A percentile compares a stretch with the other conserved stretches of the same genome.
phyloP scores from a whole-genome alignment of 1,140 invertebrate species.

The Eupristina koningsbergeri region DNA sequence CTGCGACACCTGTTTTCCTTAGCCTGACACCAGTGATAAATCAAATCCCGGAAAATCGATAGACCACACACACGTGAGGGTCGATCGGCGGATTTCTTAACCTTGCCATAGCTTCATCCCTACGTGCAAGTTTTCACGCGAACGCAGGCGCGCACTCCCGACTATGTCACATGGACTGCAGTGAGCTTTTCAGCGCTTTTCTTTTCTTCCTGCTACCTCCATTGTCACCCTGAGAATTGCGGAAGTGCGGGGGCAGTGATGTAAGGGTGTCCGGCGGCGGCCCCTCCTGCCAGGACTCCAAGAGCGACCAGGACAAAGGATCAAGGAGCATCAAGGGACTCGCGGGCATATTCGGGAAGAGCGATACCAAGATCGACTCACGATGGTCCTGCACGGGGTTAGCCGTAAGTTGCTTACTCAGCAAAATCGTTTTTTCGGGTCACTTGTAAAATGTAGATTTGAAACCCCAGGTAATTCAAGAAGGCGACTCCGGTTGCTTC shows the following conservation, averaged over 20 bases:
- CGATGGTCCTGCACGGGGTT: slow-evolving; percentile 71
- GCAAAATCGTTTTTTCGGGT: neutral
- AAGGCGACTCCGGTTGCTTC: too few species aligned
- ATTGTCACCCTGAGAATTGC: neutral
- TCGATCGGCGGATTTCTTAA: neutral
- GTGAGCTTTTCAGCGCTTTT: neutral
- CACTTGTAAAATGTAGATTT: neutral
- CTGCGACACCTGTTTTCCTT: slow-evolving; percentile 32
- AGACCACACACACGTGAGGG: neutral
- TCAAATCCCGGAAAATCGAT: neutral
- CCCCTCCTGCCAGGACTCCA: neutral
- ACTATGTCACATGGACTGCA: slow-evolving; percentile 26
- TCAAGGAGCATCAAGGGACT: too few species aligned
- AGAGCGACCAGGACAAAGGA: neutral
- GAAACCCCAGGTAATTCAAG: neutral
- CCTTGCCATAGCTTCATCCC: neutral
- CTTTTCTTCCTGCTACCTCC: neutral
- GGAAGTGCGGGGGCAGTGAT: neutral
- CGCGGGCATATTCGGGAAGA: too few species aligned
- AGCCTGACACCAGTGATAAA: neutral
- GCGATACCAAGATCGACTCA: slow-evolving; percentile 46
- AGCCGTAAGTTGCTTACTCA: slow-evolving; percentile 66
- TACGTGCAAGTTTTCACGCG: neutral
- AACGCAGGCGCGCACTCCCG: neutral
- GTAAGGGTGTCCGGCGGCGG: neutral